Evolutionary conservation across 2,888 invertebrate species (phyloP), one percentile per base, ranked within the genome.

Genomic region (Rhimphoctona megacephalus): DNA sequence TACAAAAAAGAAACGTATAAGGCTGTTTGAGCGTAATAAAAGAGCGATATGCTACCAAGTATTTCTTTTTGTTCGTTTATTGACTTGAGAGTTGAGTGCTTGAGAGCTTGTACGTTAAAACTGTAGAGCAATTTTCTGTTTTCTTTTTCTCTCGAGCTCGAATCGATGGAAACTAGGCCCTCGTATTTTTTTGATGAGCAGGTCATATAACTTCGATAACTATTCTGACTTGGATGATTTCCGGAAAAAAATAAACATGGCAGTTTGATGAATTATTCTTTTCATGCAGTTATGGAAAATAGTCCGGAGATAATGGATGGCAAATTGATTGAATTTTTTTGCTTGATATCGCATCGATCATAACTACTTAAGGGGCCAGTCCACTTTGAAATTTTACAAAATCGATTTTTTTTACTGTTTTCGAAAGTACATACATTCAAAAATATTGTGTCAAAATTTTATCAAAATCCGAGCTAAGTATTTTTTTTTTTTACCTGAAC

Each of bases 11-110:
- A 57, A 39, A 57, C 25, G 25, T 39, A 36, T 4, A 43, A 19
- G 22, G 17, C 6, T 46, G 54, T 61, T 30, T 14, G 36, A 39
- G 61, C 22, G 30, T 39, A 64, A 76, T 43, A 64, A 76, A 64
- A 19, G 30, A 64, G 61, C 25, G 36, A 33, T 33, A 25, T 22
- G 39, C 22, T 2, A 22, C 17, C 14, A 25, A 2, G 11, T 9
- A 14, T 76, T 76, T 76, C n/a, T 64, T 46, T 43, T 43, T 14
- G 43, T 43, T 25, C 33, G 17, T 61, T 74, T 74, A 74, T 57
- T 61, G 49, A 39, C 39, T 46, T n/a, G 61, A 25, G 43, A 22
- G n/a, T 67, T 11, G 36, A 39, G 67, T 39, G 67, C n/a, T 36
- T 22, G 67, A 22, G 67, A 22, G 67, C 22, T 67, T 39, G n/a